Evolutionary conservation across 2,113 vertebrate genomes (phyloP), one percentile per base, ranked within the genome.

Genomic region (Garra rufa): DNA sequence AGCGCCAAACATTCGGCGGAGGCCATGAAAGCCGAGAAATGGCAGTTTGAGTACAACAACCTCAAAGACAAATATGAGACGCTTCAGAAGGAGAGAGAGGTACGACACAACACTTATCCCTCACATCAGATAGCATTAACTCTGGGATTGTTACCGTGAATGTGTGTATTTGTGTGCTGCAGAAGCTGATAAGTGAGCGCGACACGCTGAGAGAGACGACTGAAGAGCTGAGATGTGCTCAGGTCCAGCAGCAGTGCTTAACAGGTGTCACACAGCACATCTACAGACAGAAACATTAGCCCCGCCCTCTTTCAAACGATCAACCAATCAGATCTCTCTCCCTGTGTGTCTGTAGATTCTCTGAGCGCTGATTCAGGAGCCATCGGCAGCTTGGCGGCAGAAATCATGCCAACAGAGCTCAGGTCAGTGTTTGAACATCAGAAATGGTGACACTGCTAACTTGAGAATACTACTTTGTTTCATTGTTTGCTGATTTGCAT

Each of bases 1-100:
- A 94, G 96, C 89, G 86, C 89, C 82, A 96, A 94, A 86, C 94
- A 96, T 87, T 95, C 94, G 0, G 91, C 94, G 0, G 96, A 98
- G 90, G 96, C 95, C 59, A 89, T 97, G 93, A 95, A 95, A 90
- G 96, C 96, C 0, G 96, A 98, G 91, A 96, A 96, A 81, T 98
- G 97, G 97, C 95, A 97, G 69, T 96, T 97, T 75, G 97, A 98
- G 90, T 97, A 94, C 89, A 95, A 91, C 74, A 96, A 95, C 89
- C 94, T 98, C 71, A 88, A 95, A 30, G 96, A 97, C 89, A 97
- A 97, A 88, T 96, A 94, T 3, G 94, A 97, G 3, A 92, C 92
- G 0, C 91, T 96, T 88, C 90, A 90, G 50, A 96, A 97, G 85
- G 97, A 98, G 92, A 97, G 96, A 87, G 96, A 97, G 95, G 97